Evolutionary conservation across 2,797 vertebrate species (phyloP).

Genomic region (Trachops cirrhosus): DNA sequence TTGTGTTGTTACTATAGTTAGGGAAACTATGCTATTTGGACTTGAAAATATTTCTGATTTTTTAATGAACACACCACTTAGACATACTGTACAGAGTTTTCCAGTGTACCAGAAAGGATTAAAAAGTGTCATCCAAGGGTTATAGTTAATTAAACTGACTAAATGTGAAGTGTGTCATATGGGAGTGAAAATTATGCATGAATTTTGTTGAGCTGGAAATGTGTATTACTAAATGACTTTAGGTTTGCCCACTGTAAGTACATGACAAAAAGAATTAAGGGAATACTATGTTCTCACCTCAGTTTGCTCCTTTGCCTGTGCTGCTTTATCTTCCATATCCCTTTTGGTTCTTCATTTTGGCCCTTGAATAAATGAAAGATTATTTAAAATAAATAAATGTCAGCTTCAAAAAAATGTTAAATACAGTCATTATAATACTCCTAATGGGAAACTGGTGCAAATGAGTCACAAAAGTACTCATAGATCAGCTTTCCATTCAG

Average conservation of each 20-base stretch:
- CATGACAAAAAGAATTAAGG: not conserved
- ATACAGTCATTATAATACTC: not conserved
- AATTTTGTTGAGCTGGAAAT: constrained; percentile 31
- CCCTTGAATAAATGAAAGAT: constrained; percentile 30
- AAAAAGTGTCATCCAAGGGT: constrained; percentile 79
- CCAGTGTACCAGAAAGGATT: constrained; percentile 79
- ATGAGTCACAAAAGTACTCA: not conserved
- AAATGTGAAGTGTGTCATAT: constrained; percentile 33
- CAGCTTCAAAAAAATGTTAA: constrained; percentile 13
- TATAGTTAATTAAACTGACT: constrained; percentile 79
- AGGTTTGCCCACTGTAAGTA: constrained; percentile 62
- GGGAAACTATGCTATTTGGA: constrained; percentile 81
- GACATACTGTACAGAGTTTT: constrained; percentile 80
- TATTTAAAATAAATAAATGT: constrained; percentile 47
- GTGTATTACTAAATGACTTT: constrained; percentile 70
- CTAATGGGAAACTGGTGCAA: not conserved
- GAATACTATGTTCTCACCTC: constrained; percentile 20
- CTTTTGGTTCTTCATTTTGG: constrained; percentile 28
- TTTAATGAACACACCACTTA: constrained; percentile 83
- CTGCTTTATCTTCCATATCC: not conserved
- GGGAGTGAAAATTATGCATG: constrained; percentile 51
- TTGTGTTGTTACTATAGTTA: constrained; percentile 76
- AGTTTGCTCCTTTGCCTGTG: constrained; percentile 27
- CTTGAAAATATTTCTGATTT: constrained; percentile 83
- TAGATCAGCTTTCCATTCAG: not conserved